Evolutionary conservation across 1,140 invertebrate genomes (phyloP), one percentile per base, ranked within the genome.

Genomic region (Drosophila chauvacae): DNA sequence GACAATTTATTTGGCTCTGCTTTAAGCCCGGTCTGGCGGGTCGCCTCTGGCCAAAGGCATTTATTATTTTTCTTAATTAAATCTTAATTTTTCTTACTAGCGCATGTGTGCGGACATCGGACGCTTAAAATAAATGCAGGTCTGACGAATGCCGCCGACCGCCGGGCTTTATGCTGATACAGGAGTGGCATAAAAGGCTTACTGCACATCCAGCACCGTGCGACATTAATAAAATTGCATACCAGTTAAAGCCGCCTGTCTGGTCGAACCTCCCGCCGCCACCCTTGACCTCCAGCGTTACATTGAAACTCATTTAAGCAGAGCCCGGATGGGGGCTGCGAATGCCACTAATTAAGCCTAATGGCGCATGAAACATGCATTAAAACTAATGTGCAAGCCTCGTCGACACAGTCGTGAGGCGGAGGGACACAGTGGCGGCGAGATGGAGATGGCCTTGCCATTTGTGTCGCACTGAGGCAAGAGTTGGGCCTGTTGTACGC

Each of bases 351-450:
- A 88, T 88, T 88, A 88, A 90, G 84, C 84, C 85, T 88, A 88
- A 88, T 88, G 84, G 85, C 84, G 84, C 84, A 88, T 88, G 84
- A 88, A 88, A 88, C 84, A 88, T 88, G 85, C 80, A 90, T 88
- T 87, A 83, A 88, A 87, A 87, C 84, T 87, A 88, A 88, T 90
- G 84, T 88, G 85, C 80, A 88, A 68, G 76, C 75, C 79, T 44
- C 68, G 64, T 76, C 80, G 55, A 37, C 41, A 59, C 35, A 39
- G 45, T 55, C 58, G 48, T 13, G 16, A 13, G 42, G 47, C 9
- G 33, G 44, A 13, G 16, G 6, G 16, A 28, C 20, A 26, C 42
- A 18, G 55, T 30, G 20, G 47, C 3, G 35, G 26, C 1, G 33
- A n/a, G 10, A 53, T 37, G 59, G 51, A 20, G 57, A 48, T 55